Conservation (phyloP, 2,113 vertebrate species). For the Aplodontia rufa region DNA sequence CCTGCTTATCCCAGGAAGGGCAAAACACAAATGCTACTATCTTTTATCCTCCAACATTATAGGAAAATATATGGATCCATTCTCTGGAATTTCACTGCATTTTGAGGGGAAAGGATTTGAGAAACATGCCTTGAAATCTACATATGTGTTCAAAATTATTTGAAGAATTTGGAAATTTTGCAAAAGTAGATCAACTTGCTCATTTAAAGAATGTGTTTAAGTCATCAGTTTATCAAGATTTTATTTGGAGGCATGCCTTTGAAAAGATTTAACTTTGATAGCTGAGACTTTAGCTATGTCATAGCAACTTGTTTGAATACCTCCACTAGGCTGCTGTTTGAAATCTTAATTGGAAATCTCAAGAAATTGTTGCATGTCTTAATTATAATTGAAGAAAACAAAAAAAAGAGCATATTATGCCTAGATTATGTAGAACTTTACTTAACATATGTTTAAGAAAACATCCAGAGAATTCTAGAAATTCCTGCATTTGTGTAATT, state of each 20-base stretch:
- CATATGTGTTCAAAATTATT: neutral
- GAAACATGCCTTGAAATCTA: neutral
- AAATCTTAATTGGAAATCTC: neutral
- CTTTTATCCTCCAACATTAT: neutral
- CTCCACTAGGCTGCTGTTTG: neutral
- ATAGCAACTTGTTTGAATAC: neutral
- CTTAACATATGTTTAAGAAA: constrained; percentile 2
- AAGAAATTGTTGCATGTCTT: neutral
- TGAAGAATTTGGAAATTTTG: neutral
- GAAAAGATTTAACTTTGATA: neutral
- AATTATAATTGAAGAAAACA: neutral
- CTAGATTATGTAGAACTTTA: neutral
- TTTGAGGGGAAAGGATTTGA: neutral
- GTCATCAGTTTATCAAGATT: neutral
- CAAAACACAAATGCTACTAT: neutral
- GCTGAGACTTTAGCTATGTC: neutral
- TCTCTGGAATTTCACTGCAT: neutral
- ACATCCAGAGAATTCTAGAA: neutral
- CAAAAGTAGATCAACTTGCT: neutral
- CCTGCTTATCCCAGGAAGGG: neutral
- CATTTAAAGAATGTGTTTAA: neutral
- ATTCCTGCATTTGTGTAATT: neutral
- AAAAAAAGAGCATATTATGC: neutral
- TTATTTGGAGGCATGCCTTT: neutral
- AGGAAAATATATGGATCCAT: neutral